phyloP scores from a whole-genome alignment of 1,140 invertebrate genomes.

The Drosophila trapezifrons region DNA sequence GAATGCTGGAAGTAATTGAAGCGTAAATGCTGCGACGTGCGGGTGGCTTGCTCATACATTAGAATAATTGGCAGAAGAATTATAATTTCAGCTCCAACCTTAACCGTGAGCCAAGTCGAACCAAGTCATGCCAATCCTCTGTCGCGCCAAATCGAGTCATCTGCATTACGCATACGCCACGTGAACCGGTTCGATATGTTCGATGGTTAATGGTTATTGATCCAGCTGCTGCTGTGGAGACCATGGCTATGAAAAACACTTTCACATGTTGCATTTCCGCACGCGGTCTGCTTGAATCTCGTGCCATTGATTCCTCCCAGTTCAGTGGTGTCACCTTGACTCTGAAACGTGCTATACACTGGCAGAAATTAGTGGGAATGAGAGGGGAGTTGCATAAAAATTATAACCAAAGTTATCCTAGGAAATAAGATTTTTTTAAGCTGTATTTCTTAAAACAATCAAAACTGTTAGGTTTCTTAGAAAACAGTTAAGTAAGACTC shows the following conservation, averaged over 20 bases:
- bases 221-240: constrained; percentile 26
- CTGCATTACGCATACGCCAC: constrained; percentile 63
- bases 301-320: constrained; percentile 60
- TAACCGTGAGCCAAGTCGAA: constrained; percentile 51
- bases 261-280: constrained; percentile 75
- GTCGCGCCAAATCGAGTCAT: constrained; percentile 24
- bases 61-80: constrained; percentile 73
- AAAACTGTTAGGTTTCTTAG: background rate
- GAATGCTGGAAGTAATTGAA: constrained; percentile 62
- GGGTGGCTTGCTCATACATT: constrained; percentile 52
- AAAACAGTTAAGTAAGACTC: background rate
- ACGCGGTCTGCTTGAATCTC: constrained; percentile 42
- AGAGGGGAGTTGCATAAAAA: too few species aligned
- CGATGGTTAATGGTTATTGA: constrained; percentile 10
- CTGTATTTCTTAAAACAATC: background rate
- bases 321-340: constrained; percentile 67
- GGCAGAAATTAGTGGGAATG: background rate
- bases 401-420: background rate
- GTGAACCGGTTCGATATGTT: constrained; percentile 56
- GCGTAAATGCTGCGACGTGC: constrained; percentile 63
- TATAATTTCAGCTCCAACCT: constrained; percentile 55
- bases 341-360: constrained; percentile 58
- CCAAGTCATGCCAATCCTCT: constrained; percentile 15
- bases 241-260: constrained; percentile 41
- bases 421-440: background rate